phyloP scores from a whole-genome alignment of 2,797 vertebrate genomes.

The Eidolon dupreanum region DNA sequence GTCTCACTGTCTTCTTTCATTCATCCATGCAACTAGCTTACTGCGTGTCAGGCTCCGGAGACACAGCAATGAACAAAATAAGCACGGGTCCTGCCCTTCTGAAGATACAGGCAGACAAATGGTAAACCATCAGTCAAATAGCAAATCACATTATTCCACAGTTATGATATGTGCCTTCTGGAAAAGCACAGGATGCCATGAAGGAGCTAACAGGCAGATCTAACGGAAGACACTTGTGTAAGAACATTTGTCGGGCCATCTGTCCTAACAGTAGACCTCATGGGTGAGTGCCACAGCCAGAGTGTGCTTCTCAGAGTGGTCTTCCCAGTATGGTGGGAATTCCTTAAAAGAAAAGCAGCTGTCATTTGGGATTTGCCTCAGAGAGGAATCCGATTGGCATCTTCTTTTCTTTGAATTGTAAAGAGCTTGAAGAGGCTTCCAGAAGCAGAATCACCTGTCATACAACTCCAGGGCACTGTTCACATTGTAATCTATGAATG shows the following conservation, averaged over 20 bases:
- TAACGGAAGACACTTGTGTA: conserved; percentile 19
- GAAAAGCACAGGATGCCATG: neutral
- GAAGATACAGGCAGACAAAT: neutral
- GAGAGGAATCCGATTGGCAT: neutral
- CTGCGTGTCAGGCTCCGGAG: neutral
- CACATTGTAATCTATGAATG: neutral
- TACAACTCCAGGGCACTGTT: neutral
- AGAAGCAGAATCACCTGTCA: neutral
- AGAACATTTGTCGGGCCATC: conserved; percentile 41
- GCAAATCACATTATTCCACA: neutral
- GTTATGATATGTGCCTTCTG: neutral
- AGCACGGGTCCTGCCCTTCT: neutral
- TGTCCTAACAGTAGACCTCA: neutral
- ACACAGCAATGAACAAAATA: neutral
- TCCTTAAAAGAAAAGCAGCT: conserved; percentile 44
- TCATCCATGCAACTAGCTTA: neutral
- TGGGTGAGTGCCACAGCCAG: neutral
- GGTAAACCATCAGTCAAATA: neutral
- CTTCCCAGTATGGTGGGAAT: neutral
- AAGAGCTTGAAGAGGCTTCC: conserved; percentile 3
- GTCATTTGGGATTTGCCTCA: neutral
- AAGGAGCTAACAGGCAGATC: neutral
- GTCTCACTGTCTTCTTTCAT: neutral
- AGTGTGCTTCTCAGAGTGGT: neutral
- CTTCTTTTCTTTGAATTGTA: neutral